Evolutionary conservation across 2,888 invertebrate species (phyloP).

Genomic region (Hipparchia sbordonii): DNA sequence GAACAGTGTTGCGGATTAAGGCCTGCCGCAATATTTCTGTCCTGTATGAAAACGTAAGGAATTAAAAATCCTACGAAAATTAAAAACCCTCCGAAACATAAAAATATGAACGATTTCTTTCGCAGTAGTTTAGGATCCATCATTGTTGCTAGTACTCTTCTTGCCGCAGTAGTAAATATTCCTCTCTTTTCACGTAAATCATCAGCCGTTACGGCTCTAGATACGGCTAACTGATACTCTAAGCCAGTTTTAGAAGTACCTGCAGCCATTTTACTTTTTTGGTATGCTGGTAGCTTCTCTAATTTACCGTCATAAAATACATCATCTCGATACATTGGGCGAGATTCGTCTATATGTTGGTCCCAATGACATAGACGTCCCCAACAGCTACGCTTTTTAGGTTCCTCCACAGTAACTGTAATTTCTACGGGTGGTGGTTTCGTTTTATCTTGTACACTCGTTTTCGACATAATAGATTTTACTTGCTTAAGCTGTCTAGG

Average conservation of each 20-base stretch:
- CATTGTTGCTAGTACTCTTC: conserved; percentile 74
- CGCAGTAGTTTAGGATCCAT: conserved; percentile 67
- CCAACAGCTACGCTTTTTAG: conserved; percentile 59
- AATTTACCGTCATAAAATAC: conserved; percentile 70
- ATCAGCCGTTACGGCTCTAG: conserved; percentile 65
- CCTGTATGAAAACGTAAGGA: conserved; percentile 67
- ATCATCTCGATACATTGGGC: conserved; percentile 76
- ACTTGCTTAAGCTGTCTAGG: conserved; percentile 65
- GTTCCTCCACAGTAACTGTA: conserved; percentile 46
- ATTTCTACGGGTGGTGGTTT: conserved; percentile 48
- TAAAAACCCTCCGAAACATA: conserved; percentile 60
- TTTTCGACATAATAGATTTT: conserved; percentile 62
- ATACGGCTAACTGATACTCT: conserved; percentile 75
- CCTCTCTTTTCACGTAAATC: conserved; percentile 67
- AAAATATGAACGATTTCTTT: conserved; percentile 58
- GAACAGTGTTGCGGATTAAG: conserved; percentile 56
- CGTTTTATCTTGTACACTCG: conserved; percentile 52
- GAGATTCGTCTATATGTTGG: conserved; percentile 60
- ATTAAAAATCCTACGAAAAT: conserved; percentile 65
- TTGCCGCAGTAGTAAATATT: conserved; percentile 66
- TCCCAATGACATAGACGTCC: conserved; percentile 65
- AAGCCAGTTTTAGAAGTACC: conserved; percentile 63
- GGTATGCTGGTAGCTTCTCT: conserved; percentile 62
- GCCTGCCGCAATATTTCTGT: conserved; percentile 59
- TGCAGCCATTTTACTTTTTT: conserved; percentile 64